A percentile compares a stretch with the other conserved stretches of the same genome.
Conservation (phyloP, 2,797 vertebrate genomes). For the Oceanodroma leucorhoa region DNA sequence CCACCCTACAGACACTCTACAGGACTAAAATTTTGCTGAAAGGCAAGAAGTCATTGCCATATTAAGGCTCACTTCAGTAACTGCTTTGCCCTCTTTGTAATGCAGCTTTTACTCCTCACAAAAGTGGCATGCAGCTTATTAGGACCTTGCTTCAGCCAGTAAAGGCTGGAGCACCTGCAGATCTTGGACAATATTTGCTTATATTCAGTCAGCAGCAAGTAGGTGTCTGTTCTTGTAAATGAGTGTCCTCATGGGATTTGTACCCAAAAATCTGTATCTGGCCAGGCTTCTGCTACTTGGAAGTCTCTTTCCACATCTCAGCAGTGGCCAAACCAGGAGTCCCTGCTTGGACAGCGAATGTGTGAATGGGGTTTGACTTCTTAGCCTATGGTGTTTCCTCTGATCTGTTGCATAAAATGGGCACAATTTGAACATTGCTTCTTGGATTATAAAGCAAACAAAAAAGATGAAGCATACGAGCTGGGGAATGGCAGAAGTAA, state of each 20-base stretch:
- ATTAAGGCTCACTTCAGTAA: neutral
- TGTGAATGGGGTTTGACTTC: neutral
- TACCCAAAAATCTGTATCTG: neutral
- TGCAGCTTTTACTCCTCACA: neutral
- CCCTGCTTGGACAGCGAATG: neutral
- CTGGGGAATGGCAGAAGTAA: neutral
- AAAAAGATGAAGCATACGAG: neutral
- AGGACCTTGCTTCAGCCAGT: neutral
- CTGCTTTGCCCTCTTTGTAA: neutral
- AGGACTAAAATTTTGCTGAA: neutral
- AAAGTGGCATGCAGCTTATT: neutral
- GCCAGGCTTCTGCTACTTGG: neutral
- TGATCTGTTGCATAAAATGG: neutral
- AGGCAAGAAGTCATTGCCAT: neutral
- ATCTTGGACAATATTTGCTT: neutral
- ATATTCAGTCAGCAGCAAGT: neutral
- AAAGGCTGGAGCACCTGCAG: neutral
- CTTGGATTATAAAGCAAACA: neutral
- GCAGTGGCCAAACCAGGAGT: neutral
- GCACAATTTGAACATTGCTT: neutral
- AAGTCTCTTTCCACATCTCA: neutral
- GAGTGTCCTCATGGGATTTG: too few species aligned
- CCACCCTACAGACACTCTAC: neutral
- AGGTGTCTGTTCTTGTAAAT: neutral
- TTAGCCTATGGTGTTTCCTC: neutral